phyloP scores from a whole-genome alignment of 2,888 invertebrate species.

The Adelognathus sp. region DNA sequence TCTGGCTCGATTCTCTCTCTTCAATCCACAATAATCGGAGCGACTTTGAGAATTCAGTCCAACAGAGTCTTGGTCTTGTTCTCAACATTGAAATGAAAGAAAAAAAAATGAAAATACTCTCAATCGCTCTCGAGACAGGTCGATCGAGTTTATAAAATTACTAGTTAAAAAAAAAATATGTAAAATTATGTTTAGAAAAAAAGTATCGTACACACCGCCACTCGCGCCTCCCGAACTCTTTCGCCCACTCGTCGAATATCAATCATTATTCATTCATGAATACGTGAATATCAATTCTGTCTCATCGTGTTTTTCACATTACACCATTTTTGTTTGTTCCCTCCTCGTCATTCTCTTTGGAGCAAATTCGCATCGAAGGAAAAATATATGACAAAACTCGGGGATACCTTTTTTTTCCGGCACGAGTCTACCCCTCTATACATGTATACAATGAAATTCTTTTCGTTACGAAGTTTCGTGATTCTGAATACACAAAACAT shows the following conservation, averaged over 20 bases:
- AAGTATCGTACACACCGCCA: slow-evolving; percentile 53
- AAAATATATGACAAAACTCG: slow-evolving; percentile 54
- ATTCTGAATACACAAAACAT: slow-evolving; percentile 56
- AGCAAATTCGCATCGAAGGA: slow-evolving; percentile 32
- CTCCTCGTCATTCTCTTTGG: slow-evolving; percentile 19
- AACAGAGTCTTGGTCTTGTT: slow-evolving; percentile 29
- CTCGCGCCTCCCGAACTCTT: no score
- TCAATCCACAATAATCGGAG: slow-evolving; percentile 53
- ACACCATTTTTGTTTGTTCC: neutral
- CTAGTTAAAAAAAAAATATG: slow-evolving; percentile 9
- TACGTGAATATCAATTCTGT: slow-evolving; percentile 40
- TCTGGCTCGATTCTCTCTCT: no score
- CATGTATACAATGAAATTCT: slow-evolving; percentile 53
- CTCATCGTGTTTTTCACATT: slow-evolving; percentile 7
- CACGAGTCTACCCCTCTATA: slow-evolving; percentile 57
- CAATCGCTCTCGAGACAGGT: slow-evolving; percentile 5
- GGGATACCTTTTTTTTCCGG: slow-evolving; percentile 45
- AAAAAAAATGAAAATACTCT: slow-evolving; percentile 22
- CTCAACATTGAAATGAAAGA: slow-evolving; percentile 21
- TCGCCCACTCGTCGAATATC: neutral
- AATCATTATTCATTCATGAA: slow-evolving; percentile 2
- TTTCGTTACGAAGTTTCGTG: slow-evolving; percentile 43
- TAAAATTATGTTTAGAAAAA: slow-evolving; percentile 32
- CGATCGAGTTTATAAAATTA: slow-evolving; percentile 27
- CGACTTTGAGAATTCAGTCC: slow-evolving; percentile 56